Base-by-base conservation (phyloP, 1,140 invertebrate species). In the Lucilia cuprina region DNA sequence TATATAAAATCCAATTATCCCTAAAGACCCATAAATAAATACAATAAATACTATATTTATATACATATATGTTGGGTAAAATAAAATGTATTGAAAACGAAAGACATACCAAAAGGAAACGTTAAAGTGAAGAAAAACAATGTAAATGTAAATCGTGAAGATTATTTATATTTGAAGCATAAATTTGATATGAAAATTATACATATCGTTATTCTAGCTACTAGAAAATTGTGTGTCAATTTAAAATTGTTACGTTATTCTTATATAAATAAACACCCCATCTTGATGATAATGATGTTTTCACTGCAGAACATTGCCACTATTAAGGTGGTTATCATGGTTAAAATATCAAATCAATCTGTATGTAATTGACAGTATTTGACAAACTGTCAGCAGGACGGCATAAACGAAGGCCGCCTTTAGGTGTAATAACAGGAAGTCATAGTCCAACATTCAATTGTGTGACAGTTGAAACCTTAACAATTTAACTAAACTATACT, bases 1-100 rank as follows among this genome's bases (percentile, higher is more conserved):
- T 70, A 25, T n/a, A 70, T 70, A 70, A 70, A 70, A 70, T 70
- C 65, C 65, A 70, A 70, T 70, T 70, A 70, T 70, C 65, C 65
- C 65, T 21, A 70, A 70, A 70, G 65, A 70, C 65, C 65, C 19
- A 70, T 70, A 70, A 70, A 70, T 70, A 70, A 21, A 19, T 70
- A 70, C n/a, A 70, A 70, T 70, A 70, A 70, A 70, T 70, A 70
- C 65, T 19, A 21, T 70, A 70, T n/a, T 60, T 17, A 17, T 17
- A 5, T 60, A 60, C 13, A 60, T 60, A 17, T n/a, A n/a, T 60
- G 5, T 41, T 41, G 2, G 7, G 41, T 41, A 41, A 55, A 55
- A 8, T 41, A 41, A 30, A 55, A 13, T 12, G 50, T 41, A 41
- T 41, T 41, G 41, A 55, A 55, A 17, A 55, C 12, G 50, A 17